Percentiles rank a stretch among this genome's conserved stretches.
These are phyloP conservation scores for Tapirus terrestris DNA, from an alignment of 2,113 vertebrate species.

Conservation along the genomic window DNA sequence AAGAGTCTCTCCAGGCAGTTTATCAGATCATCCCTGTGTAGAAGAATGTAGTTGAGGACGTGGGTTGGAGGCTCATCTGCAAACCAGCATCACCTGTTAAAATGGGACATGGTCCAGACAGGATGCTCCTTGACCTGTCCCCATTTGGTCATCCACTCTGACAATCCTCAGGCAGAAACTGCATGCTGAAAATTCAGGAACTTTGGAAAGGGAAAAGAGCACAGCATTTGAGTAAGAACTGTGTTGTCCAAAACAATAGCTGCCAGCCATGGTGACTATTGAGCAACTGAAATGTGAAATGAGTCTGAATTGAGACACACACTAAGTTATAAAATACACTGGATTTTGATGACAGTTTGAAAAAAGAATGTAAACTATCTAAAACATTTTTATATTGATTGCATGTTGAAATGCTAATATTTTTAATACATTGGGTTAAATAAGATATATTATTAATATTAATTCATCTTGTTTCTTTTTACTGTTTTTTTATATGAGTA, in stretches of 20 bases:
- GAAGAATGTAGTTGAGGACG: background rate
- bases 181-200: background rate
- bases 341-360: background rate
- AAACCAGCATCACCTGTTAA: background rate
- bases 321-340: background rate
- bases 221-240: background rate
- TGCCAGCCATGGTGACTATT: background rate
- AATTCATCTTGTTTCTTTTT: conserved; percentile 9
- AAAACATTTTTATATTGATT: background rate
- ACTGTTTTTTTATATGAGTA: background rate
- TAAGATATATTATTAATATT: background rate
- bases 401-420: background rate
- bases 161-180: background rate
- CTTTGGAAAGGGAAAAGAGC: background rate
- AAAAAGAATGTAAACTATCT: conserved; percentile 27
- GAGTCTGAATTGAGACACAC: background rate
- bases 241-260: background rate
- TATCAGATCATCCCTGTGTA: background rate
- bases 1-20: background rate
- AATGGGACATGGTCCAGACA: background rate
- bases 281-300: background rate
- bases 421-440: background rate
- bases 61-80: background rate
- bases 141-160: background rate
- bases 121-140: background rate